These are phyloP conservation scores for Bombus cullumanus DNA, from an alignment of 1,140 invertebrate genomes.

Conservation along the genomic window DNA sequence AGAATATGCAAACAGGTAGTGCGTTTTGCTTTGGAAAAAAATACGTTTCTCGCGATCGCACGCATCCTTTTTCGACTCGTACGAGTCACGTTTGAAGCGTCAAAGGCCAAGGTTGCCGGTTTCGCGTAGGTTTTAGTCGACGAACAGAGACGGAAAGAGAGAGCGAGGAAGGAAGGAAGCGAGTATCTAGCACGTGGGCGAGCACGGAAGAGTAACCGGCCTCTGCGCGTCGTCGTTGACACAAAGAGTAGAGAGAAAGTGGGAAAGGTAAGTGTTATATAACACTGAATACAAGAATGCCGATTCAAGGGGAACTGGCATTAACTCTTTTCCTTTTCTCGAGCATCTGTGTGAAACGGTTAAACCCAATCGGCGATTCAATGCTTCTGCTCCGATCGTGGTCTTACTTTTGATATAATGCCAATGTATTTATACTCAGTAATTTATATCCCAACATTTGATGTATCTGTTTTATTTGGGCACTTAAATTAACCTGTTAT, in stretches of 20 bases:
- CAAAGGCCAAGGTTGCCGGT: slow-evolving; percentile 61
- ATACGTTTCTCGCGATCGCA: neutral
- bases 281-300: slow-evolving; percentile 29
- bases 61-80: neutral
- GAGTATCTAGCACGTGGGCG: slow-evolving; percentile 52
- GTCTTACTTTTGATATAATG: neutral
- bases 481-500: too few species aligned
- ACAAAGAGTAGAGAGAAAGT: slow-evolving; percentile 48
- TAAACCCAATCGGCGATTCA: neutral
- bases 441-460: too few species aligned
- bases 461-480: too few species aligned
- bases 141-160: neutral
- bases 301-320: slow-evolving; percentile 52
- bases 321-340: neutral
- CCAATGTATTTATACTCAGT: too few species aligned
- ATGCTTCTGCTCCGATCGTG: neutral
- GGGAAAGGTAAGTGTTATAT: slow-evolving; percentile 59
- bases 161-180: slow-evolving; percentile 12
- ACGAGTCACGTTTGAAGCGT: slow-evolving; percentile 15
- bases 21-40: too few species aligned
- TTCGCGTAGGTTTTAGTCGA: neutral
- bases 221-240: neutral
- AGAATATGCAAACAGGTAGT: too few species aligned
- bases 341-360: neutral
- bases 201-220: slow-evolving; percentile 41